phyloP scores from a whole-genome alignment of 2,888 invertebrate genomes.

The Leptinotarsa tumamoca region DNA sequence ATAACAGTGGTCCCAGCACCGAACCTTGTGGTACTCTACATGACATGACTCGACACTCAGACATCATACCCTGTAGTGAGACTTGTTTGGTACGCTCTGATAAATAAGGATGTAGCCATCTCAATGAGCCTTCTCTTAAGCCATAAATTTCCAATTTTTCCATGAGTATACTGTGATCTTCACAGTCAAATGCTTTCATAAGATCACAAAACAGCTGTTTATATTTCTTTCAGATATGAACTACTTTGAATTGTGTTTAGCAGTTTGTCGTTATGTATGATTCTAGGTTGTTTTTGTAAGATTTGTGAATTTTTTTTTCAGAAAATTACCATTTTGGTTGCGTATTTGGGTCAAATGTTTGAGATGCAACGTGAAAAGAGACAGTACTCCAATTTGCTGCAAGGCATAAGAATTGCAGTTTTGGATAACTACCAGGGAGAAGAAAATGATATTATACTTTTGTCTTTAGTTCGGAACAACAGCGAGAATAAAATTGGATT shows the following conservation, averaged over 20 bases:
- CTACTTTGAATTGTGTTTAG: too few species aligned
- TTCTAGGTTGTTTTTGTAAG: too few species aligned
- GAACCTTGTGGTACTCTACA: not conserved
- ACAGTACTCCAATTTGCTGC: constrained; percentile 68
- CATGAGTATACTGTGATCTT: not conserved
- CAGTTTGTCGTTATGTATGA: too few species aligned
- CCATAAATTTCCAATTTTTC: not conserved
- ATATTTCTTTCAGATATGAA: too few species aligned
- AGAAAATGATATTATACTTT: constrained; percentile 81
- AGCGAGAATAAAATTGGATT: constrained; percentile 77
- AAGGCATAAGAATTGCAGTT: constrained; percentile 73
- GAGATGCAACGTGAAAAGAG: constrained; percentile 71
- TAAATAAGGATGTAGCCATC: not conserved
- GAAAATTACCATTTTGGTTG: constrained; percentile 80
- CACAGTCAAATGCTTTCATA: not conserved
- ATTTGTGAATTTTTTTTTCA: constrained; percentile 33
- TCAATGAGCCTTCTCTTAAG: not conserved
- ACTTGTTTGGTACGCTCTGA: not conserved
- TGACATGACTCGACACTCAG: not conserved
- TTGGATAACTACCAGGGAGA: constrained; percentile 88
- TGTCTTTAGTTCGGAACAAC: constrained; percentile 85
- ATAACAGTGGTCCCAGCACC: not conserved
- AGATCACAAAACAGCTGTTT: not conserved
- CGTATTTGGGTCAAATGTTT: constrained; percentile 79
- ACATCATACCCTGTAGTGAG: not conserved